These are phyloP conservation scores for Chironex yamaguchii DNA, from an alignment of 30 jellyfish, hydroid and myxozoan genomes.

Conservation along the genomic window DNA sequence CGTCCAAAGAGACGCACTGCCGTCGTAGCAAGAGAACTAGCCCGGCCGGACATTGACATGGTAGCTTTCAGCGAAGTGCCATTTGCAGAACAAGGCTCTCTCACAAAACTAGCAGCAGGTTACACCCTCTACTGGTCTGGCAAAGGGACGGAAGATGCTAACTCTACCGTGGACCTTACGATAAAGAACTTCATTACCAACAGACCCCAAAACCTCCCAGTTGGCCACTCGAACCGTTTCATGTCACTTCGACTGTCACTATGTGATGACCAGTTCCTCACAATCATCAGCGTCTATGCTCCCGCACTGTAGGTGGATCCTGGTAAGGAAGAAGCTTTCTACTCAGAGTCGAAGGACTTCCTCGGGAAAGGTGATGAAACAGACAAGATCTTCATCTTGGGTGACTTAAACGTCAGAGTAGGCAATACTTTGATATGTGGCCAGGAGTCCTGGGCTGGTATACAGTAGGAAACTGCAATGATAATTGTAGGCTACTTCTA, in stretches of 20 bases:
- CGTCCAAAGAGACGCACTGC: not conserved
- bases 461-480: not conserved
- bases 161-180: not conserved
- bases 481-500: not conserved
- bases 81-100: slow-evolving; percentile 1
- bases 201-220: not conserved
- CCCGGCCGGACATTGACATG: not conserved
- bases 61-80: not conserved
- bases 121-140: not conserved
- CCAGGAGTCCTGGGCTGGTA: no score
- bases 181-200: not conserved
- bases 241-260: not conserved
- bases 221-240: not conserved
- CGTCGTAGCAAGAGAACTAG: not conserved
- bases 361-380: no score
- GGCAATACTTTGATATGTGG: not conserved
- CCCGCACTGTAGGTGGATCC: not conserved
- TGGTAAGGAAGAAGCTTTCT: not conserved
- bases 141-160: not conserved
- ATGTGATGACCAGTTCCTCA: not conserved
- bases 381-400: not conserved
- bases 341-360: not conserved
- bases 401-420: not conserved
- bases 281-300: not conserved
- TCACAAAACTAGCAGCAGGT: no score